Base-by-base conservation (phyloP, 2,113 vertebrate genomes). In the Crypturellus undulatus region DNA sequence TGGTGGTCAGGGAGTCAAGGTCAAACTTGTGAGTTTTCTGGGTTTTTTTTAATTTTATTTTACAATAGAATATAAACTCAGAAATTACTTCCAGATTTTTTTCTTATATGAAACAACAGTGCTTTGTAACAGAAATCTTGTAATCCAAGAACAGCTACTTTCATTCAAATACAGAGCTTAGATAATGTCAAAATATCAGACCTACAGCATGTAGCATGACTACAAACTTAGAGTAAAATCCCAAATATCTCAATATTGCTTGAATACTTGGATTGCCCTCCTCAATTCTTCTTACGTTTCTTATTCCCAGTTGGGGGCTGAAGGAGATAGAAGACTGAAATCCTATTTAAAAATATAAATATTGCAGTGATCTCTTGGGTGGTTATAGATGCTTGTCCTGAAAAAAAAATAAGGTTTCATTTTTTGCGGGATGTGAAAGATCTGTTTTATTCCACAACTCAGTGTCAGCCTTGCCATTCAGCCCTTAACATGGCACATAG, bases 381-480 rank as follows among this genome's bases (percentile, higher is more conserved):
- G 45, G 45, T 89, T 94, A 93, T 82, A 91, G 84, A 87, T 82
- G 54, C 69, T 92, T 94, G 81, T 94, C 87, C 82, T 77, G 68
- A 96, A 96, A 56, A 96, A 93, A 93, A 42, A 32, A 32, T 45
- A 77, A 38, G 52, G 70, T 84, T 91, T 96, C 47, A 68, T 92
- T 93, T 93, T 59, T 82, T 95, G 38, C 40, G 87, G 86, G 79
- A 89, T 95, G 90, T 83, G 75, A 97, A 86, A 92, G 60, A 94
- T 84, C 83, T 79, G n/a, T 94, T 94, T 89, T 96, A 92, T 72
- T 4, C 65, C 79, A 79, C 30, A 96, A 58, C 40, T 94, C 69
- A 36, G 59, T 91, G 80, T 96, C 93, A 97, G 24, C 49, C 32
- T 93, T 95, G 60, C 60, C 78, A 94, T 93, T 96, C 95, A 84